phyloP scores from a whole-genome alignment of 1,140 invertebrate species.

The Leptinotarsa undecemlineata region DNA sequence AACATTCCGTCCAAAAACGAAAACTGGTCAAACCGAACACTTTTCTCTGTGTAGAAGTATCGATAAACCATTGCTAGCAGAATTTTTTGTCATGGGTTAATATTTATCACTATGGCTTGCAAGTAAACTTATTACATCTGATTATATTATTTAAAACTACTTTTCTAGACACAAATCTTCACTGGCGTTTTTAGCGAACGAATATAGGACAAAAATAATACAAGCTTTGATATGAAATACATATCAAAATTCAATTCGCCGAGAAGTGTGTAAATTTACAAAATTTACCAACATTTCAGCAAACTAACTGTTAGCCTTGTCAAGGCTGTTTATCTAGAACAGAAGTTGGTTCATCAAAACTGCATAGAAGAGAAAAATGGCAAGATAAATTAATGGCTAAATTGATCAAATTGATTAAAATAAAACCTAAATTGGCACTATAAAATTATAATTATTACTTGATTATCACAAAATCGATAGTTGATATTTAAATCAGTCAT shows the following conservation, averaged over 20 bases:
- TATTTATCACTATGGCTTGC: slow-evolving; percentile 44
- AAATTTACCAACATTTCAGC: no score
- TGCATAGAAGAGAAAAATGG: background rate
- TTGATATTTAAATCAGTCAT: background rate
- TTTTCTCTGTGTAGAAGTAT: slow-evolving; percentile 14
- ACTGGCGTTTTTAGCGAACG: slow-evolving; percentile 38
- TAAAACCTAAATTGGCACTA: slow-evolving; percentile 16
- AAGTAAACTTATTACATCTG: slow-evolving; percentile 46
- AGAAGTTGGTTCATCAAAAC: no score
- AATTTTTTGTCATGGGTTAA: slow-evolving; percentile 31
- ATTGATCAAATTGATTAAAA: slow-evolving; percentile 17
- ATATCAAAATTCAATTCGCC: no score
- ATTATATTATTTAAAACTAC: slow-evolving; percentile 47
- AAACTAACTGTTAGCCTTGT: background rate
- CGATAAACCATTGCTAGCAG: slow-evolving; percentile 28
- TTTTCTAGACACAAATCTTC: slow-evolving; percentile 45
- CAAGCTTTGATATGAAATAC: no score
- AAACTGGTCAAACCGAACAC: slow-evolving; percentile 20
- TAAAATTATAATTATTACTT: background rate
- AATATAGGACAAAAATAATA: slow-evolving; percentile 7
- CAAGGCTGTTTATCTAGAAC: no score
- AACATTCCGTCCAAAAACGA: background rate
- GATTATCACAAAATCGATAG: slow-evolving; percentile 16
- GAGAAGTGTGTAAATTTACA: no score
- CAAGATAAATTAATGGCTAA: slow-evolving; percentile 24